Percentiles rank a stretch among this genome's conserved stretches.
These are phyloP conservation scores for Frieseomelitta varia DNA, from an alignment of 1,140 invertebrate species.

Conservation along the genomic window DNA sequence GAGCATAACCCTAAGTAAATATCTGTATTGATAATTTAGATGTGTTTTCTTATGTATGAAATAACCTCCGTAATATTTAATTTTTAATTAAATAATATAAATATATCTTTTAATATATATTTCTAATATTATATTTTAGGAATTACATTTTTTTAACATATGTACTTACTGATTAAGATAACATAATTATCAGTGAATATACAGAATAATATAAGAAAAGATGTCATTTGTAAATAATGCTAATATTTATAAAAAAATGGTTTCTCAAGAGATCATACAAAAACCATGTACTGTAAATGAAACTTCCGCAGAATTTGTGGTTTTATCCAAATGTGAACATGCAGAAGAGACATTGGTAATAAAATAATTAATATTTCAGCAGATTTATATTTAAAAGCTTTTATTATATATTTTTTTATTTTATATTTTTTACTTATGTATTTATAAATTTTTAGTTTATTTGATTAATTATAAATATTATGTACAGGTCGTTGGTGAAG, in stretches of 20 bases:
- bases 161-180: background rate
- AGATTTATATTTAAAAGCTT: background rate
- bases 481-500: conserved; percentile 43
- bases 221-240: conserved; percentile 45
- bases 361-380: conserved; percentile 1
- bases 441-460: background rate
- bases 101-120: background rate
- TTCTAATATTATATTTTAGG: conserved; percentile 24
- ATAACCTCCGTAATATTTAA: conserved; percentile 6
- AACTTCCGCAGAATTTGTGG: conserved; percentile 8
- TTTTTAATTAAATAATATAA: background rate
- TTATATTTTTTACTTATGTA: background rate
- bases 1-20: conserved; percentile 18
- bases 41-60: conserved; percentile 1
- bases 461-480: conserved; percentile 13
- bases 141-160: background rate
- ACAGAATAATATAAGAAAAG: conserved; percentile 6
- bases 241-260: conserved; percentile 21
- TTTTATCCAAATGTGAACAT: conserved; percentile 10
- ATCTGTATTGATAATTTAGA: conserved; percentile 15
- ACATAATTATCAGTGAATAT: background rate
- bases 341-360: conserved; percentile 49
- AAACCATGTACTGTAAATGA: conserved; percentile 21
- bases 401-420: background rate
- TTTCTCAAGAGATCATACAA: conserved; percentile 20